Evolutionary conservation across 1,140 invertebrate genomes (phyloP), one percentile per base, ranked within the genome.

Genomic region (Drosophila suzukii): DNA sequence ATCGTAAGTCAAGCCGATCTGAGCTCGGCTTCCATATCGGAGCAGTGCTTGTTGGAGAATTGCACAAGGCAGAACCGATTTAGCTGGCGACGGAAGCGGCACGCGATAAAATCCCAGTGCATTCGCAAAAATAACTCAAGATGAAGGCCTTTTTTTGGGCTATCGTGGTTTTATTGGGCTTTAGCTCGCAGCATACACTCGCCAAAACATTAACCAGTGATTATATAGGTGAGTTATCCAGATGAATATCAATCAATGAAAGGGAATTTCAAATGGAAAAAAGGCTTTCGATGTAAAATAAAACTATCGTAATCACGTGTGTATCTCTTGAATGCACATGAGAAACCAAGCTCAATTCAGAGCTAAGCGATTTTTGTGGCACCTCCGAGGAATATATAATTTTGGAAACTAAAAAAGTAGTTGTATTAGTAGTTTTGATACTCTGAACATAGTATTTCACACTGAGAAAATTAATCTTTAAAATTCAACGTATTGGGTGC

Each of bases 31-130:
- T 41, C 50, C 49, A 49, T 68, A 61, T 77, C 49, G 60, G 10
- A 24, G 1, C 43, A 41, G 53, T 39, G 71, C 44, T 67, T 12
- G 20, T 4, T 7, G 36, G 55, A 50, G 50, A 49, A 41, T n/a
- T 56, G 46, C 36, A 17, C 50, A 53, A 20, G 77, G n/a, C 59
- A 58, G 27, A 70, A 27, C 34, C 39, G 36, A 39, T 54, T 57
- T 32, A 39, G 38, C 60, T 63, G 55, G 32, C 71, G 71, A 61
- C 84, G 84, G 84, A 88, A 88, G 65, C 63, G 61, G 49, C 41
- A 66, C 58, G 80, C 73, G 84, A 88, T 88, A 78, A 83, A 65
- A 54, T 39, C 44, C 39, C 39, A 30, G 15, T 51, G 30, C 60
- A 66, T 41, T 59, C 15, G 51, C 27, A 60, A 71, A 65, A 55